Evolutionary conservation across 2,888 invertebrate genomes (phyloP).

Genomic region (Amblyjoppa fuscipennis): DNA sequence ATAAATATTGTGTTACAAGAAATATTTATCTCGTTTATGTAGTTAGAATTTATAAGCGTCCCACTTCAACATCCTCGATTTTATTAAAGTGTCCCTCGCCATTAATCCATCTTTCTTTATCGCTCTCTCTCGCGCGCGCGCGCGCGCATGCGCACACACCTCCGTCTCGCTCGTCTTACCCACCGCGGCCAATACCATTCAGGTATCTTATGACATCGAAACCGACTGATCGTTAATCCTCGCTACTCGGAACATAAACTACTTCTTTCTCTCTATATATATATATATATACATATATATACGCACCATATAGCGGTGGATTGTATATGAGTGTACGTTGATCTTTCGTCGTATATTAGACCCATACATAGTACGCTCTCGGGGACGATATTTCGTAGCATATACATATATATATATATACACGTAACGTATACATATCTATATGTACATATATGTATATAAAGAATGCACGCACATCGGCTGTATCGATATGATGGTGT

Average conservation of each 20-base stretch:
- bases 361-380: conserved; percentile 20
- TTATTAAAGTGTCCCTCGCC: conserved; percentile 18
- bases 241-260: conserved; percentile 63
- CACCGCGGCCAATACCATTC: conserved; percentile 45
- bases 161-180: conserved; percentile 30
- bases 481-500: conserved; percentile 38
- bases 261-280: conserved; percentile 52
- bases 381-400: conserved; percentile 16
- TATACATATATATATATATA: conserved; percentile 18
- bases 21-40: conserved; percentile 9
- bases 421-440: background rate
- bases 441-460: conserved; percentile 5
- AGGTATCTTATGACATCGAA: conserved; percentile 65
- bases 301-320: background rate
- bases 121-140: conserved; percentile 18
- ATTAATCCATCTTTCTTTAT: conserved; percentile 1
- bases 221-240: conserved; percentile 67
- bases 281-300: conserved; percentile 23
- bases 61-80: conserved; percentile 49
- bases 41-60: conserved; percentile 47
- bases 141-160: background rate
- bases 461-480: conserved; percentile 16
- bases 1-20: conserved; percentile 39
- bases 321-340: conserved; percentile 63
- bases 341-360: conserved; percentile 57